Evolutionary conservation across 2,888 invertebrate species (phyloP).

Genomic region (Baronia brevicornis): DNA sequence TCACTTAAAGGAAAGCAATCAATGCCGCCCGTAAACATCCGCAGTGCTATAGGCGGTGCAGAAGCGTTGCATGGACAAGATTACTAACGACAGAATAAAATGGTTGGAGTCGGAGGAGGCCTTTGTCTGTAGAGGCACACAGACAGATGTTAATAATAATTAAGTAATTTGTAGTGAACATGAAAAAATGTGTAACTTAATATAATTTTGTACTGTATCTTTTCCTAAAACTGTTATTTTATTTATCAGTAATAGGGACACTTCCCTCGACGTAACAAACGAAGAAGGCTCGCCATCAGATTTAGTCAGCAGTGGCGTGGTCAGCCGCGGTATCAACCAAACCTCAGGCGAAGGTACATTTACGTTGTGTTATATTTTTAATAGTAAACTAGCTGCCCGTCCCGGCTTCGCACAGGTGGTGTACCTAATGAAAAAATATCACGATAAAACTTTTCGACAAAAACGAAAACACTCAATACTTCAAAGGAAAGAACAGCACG

Average conservation of each 20-base stretch:
- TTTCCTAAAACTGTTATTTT: background rate
- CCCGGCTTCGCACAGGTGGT: too few relatives aligned
- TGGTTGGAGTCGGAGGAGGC: too few relatives aligned
- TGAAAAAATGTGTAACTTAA: background rate
- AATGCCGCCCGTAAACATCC: too few relatives aligned
- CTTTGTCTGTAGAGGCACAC: too few relatives aligned
- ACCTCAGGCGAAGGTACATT: slow-evolving; percentile 50
- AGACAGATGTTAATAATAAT: too few relatives aligned
- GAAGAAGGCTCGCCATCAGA: slow-evolving; percentile 63
- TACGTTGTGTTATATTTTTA: too few relatives aligned
- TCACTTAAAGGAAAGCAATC: too few relatives aligned
- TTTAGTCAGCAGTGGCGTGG: slow-evolving; percentile 65
- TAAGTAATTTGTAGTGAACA: too few relatives aligned
- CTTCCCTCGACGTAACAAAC: slow-evolving; percentile 51
- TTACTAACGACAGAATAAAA: too few relatives aligned
- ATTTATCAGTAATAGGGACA: slow-evolving; percentile 41
- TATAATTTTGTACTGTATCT: background rate
- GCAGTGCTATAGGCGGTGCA: too few relatives aligned
- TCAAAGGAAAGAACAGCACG: too few relatives aligned
- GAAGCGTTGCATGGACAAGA: too few relatives aligned
- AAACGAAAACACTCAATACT: background rate
- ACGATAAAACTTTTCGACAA: background rate
- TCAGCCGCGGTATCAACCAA: slow-evolving; percentile 54
- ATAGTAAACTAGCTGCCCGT: background rate
- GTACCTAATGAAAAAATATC: background rate